Evolutionary conservation across 2,888 invertebrate species (phyloP), one percentile per base, ranked within the genome.

Genomic region (Mamestra brassicae): DNA sequence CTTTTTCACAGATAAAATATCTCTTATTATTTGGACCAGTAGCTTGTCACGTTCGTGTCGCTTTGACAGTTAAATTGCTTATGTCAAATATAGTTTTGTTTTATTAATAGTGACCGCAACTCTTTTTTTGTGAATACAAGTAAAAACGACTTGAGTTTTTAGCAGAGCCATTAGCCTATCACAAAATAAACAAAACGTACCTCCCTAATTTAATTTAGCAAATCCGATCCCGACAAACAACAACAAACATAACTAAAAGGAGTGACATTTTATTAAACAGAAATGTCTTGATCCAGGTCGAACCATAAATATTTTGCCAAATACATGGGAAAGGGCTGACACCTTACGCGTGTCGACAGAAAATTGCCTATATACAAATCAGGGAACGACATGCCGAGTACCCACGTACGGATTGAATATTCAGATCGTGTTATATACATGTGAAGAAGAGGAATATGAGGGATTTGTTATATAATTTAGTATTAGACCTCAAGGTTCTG

Each of bases 351-450:
- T 73, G 74, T 75, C 60, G 62, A 64, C 38, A 57, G 57, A 83
- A 76, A 73, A 76, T 80, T 80, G 72, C 65, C 76, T 71, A 60
- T 74, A 76, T 50, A 83, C 74, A 79, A 83, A 85, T 83, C 80
- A 80, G 52, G n/a, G 67, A 52, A 54, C 63, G 64, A 45, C 65
- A 50, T 38, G 17, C 60, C 67, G 62, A 63, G 57, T 74, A 65
- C 42, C 47, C 61, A 65, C 81, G 84, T 76, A 80, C 45, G 58
- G 54, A 85, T 85, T 82, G 62, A 78, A 85, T 85, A 78, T 85
- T 83, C 85, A 65, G 61, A 74, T 61, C 69, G 47, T 71, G 63
- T 78, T 36, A 64, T 13, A 57, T 71, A 73, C 55, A 60, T 66
- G 80, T 60, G 63, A 69, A 75, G 17, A 64, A 61, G 34, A 57